Base-by-base conservation (phyloP, 2,888 invertebrate species). In the Leptopilina syphax region DNA sequence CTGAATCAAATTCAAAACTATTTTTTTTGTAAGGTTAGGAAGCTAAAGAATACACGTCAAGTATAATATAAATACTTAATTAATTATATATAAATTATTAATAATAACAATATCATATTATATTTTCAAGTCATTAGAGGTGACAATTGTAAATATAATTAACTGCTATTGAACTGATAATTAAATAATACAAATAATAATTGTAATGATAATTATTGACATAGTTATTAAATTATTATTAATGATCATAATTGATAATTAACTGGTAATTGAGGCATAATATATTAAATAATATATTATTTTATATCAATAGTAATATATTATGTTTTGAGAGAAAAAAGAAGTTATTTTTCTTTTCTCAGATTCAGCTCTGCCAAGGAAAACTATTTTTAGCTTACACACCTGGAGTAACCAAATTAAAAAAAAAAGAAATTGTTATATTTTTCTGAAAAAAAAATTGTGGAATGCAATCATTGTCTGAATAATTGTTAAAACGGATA, bases 381-480 rank as follows among this genome's bases (percentile, higher is more conserved):
- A 54, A 34, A 68, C 9, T 47, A 54, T 70, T 73, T 54, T 76
- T 76, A 57, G 66, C 65, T 77, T 65, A 78, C 78, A 83, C 82
- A 81, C 84, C 85, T 85, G 84, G 85, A 86, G 83, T 84, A 84
- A 86, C 82, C 68, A 78, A 79, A 76, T 80, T 81, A 78, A 82
- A 78, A 54, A 76, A 85, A 81, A 79, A 82, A 78, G 50, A 76
- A 84, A 85, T 82, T 83, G 76, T 79, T 86, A 85, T 86, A 86
- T 87, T 86, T 87, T 86, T 85, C 85, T 84, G 82, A 81, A 83
- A 84, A 81, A 81, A 60, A 84, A 81, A 60, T 77, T 80, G 73
- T 79, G 68, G 79, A 83, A 80, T 80, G 57, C 78, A 81, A 79
- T 76, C 81, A 84, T 80, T 85, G 83, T 85, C 84, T 81, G 77